phyloP scores from a whole-genome alignment of 2,113 vertebrate species.

The Aphelocoma coerulescens region DNA sequence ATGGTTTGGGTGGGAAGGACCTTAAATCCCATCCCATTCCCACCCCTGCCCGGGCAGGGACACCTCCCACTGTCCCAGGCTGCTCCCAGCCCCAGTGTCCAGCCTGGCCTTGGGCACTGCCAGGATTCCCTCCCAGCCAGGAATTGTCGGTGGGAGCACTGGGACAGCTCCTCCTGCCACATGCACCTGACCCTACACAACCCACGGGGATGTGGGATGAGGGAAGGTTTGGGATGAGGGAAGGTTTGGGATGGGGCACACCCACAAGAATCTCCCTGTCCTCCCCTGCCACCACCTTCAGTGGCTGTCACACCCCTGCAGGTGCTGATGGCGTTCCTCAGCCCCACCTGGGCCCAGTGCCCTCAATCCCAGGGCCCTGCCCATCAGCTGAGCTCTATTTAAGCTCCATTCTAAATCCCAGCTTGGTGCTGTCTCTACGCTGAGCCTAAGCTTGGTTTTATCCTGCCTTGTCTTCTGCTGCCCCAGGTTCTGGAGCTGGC shows the following conservation, averaged over 20 bases:
- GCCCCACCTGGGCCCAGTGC: background rate
- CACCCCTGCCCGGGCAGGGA: background rate
- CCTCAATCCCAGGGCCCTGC: too few species aligned
- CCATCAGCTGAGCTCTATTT: background rate
- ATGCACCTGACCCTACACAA: background rate
- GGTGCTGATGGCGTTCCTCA: too few species aligned
- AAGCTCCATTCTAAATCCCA: fast-evolving
- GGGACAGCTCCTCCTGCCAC: background rate
- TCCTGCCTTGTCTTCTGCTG: background rate
- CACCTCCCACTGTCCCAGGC: background rate
- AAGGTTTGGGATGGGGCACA: background rate
- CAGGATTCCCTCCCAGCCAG: background rate
- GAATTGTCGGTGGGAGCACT: background rate
- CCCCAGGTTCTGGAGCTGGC: background rate
- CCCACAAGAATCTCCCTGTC: background rate
- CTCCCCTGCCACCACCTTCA: background rate
- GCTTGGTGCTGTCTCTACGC: background rate
- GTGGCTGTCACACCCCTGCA: background rate
- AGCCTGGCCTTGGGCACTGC: background rate
- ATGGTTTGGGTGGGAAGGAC: background rate
- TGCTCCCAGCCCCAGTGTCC: background rate
- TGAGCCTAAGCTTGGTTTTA: too few species aligned
- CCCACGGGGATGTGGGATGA: background rate
- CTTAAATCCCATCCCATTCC: background rate
- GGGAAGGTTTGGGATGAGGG: background rate